Evolutionary conservation across 2,113 vertebrate genomes (phyloP).

Genomic region (Neotoma lepida): DNA sequence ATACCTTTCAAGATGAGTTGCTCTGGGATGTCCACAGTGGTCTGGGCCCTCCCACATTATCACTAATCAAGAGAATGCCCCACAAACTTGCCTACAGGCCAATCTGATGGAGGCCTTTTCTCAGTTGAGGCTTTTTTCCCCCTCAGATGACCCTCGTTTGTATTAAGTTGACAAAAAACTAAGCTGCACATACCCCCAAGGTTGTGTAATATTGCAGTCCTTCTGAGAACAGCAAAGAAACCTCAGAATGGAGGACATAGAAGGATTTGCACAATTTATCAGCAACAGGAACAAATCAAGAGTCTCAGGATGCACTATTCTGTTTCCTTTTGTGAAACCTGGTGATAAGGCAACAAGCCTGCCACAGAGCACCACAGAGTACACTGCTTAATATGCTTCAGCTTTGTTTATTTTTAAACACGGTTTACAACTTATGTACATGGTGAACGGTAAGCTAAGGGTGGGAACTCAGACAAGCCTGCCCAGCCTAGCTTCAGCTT

Average conservation of each 20-base stretch:
- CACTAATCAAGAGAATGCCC: not conserved
- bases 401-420: not conserved
- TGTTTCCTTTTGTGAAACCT: constrained; percentile 5
- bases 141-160: not conserved
- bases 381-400: not conserved
- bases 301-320: not conserved
- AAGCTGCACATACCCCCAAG: not conserved
- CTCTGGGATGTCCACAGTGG: not conserved
- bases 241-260: not conserved
- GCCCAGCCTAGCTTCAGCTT: not conserved
- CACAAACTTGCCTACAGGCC: not conserved
- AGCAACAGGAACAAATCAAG: not conserved
- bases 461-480: not conserved
- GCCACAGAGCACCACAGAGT: no score
- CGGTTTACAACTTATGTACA: not conserved
- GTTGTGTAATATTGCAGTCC: not conserved
- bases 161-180: not conserved
- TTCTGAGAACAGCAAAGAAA: not conserved
- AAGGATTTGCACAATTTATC: not conserved
- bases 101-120: not conserved
- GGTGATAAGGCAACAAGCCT: not conserved
- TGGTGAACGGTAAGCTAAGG: no score
- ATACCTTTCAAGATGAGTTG: not conserved
- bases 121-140: not conserved
- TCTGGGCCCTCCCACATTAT: not conserved